Base-by-base conservation (phyloP, 2,888 invertebrate genomes). In the Anthrax anthrax region DNA sequence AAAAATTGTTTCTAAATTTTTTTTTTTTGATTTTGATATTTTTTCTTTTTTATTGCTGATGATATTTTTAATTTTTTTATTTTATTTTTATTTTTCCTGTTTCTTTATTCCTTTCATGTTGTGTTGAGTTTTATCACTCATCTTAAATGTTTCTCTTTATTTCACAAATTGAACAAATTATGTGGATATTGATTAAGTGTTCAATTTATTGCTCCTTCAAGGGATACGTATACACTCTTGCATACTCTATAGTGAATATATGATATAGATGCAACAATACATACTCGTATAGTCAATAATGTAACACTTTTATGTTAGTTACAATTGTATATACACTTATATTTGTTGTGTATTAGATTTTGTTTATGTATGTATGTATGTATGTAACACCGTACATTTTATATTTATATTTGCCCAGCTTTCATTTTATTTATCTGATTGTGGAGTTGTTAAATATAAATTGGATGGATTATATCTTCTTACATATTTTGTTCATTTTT, bases 91-190 rank as follows among this genome's bases (percentile, higher is more conserved):
- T 27, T 44, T 43, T 39, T 45, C 36, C 44, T 23, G 8, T 23
- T 23, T 23, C 4, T 23, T 23, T n/a, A n/a, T n/a, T n/a, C n/a
- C n/a, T n/a, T n/a, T n/a, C n/a, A n/a, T n/a, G n/a, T n/a, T 32
- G 29, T 46, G 46, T 42, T 45, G 45, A 40, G 38, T 50, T 51
- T 56, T 64, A 63, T 62, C 62, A 64, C 60, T 62, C 61, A 64
- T 63, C 55, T 55, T 56, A 67, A 67, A 65, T 64, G 72, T 72
- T 69, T 69, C 62, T 58, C 55, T 55, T 55, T 59, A 59, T 58
- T 58, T 57, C 66, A 69, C 70, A 69, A 70, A 70, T 70, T 70
- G 67, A 69, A 71, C 70, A 64, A 62, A 70, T 72, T 72, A 73
- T 72, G 72, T 72, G 62, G 57, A 69, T 72, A 72, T 61, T 72